Conservation (phyloP, 2,113 vertebrate species). For the Capricornis sumatraensis region DNA sequence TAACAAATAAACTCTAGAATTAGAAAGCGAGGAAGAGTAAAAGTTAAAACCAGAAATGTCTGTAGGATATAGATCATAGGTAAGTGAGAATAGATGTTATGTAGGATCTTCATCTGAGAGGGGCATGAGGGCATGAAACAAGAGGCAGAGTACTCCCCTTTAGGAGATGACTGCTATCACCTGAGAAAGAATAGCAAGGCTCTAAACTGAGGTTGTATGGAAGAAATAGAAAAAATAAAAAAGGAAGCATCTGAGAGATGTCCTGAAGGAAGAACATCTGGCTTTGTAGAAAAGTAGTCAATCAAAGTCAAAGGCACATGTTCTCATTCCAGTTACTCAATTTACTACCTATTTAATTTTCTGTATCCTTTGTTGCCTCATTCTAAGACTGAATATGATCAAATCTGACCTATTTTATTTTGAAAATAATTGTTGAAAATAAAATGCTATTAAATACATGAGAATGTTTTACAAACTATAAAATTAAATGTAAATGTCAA, state of each 20-base stretch:
- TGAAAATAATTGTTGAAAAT: slow-evolving; percentile 8
- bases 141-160: not conserved
- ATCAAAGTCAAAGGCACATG: slow-evolving; percentile 33
- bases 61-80: not conserved
- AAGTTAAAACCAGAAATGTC: not conserved
- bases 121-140: not conserved
- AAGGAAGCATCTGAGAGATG: not conserved
- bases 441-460: not conserved
- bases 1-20: not conserved
- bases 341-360: slow-evolving; percentile 18
- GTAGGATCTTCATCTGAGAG: not conserved
- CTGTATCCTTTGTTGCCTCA: not conserved
- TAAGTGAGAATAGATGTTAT: not conserved
- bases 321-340: not conserved
- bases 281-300: slow-evolving; percentile 34
- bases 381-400: not conserved
- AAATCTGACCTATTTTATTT: not conserved
- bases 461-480: not conserved
- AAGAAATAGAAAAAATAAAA: not conserved
- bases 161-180: not conserved
- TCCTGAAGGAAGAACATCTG: slow-evolving; percentile 45
- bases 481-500: not conserved
- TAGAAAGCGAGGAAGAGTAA: not conserved
- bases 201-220: not conserved
- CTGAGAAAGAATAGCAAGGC: not conserved